phyloP scores from a whole-genome alignment of 2,113 vertebrate genomes.

The Mustela lutreola region DNA sequence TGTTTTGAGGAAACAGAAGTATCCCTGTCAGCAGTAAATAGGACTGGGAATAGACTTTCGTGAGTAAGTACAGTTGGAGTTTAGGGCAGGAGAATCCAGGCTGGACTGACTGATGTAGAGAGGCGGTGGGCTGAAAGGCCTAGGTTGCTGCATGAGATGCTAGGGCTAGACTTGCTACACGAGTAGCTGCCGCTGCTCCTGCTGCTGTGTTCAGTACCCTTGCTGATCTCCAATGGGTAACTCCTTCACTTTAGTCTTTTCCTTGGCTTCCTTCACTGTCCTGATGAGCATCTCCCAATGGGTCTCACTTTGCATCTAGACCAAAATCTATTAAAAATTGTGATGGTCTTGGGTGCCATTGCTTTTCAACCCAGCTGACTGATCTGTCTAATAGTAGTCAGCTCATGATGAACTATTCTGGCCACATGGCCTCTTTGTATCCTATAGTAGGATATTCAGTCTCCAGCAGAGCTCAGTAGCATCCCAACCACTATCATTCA shows the following conservation, averaged over 20 bases:
- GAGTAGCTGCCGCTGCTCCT: background rate
- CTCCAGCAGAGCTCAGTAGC: background rate
- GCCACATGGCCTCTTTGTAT: background rate
- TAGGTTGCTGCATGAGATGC: background rate
- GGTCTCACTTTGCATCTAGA: background rate
- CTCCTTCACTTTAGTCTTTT: background rate
- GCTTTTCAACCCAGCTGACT: background rate
- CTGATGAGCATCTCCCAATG: background rate
- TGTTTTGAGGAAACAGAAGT: background rate
- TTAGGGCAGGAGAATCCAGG: background rate
- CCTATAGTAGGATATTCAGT: background rate
- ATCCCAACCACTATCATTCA: background rate
- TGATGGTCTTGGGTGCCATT: background rate
- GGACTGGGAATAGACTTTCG: background rate
- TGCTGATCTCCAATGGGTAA: background rate
- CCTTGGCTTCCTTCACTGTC: background rate
- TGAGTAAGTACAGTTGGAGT: background rate
- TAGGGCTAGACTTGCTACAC: background rate
- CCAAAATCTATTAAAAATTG: background rate
- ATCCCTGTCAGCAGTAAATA: background rate
- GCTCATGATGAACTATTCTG: background rate
- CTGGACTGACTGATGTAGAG: background rate
- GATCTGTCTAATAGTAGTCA: background rate
- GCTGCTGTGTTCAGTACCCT: background rate
- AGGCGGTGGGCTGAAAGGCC: rapidly evolving